Percentiles rank a stretch among this genome's conserved stretches.
Evolutionary conservation across 2,888 invertebrate species (phyloP).

Genomic region (Leucania comma): DNA sequence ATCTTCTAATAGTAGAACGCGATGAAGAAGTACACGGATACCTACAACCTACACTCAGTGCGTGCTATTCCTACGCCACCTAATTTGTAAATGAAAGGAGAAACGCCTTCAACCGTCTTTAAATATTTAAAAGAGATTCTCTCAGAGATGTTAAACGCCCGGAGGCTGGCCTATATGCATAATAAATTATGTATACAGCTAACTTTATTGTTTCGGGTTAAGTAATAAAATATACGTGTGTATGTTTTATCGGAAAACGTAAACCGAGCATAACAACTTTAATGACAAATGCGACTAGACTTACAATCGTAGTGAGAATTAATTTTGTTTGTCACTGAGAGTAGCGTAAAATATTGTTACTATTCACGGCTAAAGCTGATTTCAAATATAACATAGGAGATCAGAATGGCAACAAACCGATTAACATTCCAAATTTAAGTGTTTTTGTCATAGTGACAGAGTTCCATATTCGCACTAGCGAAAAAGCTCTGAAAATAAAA

Average conservation of each 20-base stretch:
- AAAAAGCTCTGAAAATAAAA: no score
- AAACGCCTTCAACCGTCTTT: constrained; percentile 64
- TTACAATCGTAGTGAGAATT: constrained; percentile 22
- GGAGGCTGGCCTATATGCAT: constrained; percentile 70
- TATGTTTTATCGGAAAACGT: constrained; percentile 51
- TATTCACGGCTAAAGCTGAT: not conserved
- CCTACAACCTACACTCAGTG: constrained; percentile 4
- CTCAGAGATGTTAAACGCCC: constrained; percentile 68
- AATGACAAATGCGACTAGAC: constrained; percentile 41
- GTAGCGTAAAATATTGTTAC: constrained; percentile 2
- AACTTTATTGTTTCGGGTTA: constrained; percentile 63
- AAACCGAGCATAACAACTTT: constrained; percentile 36
- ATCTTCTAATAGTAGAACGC: not conserved
- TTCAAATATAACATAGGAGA: no score
- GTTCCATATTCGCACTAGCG: no score
- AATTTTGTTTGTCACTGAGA: not conserved
- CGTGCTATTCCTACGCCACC: constrained; percentile 35
- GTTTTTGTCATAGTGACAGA: no score
- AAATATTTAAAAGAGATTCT: constrained; percentile 75
- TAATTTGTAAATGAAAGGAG: constrained; percentile 70
- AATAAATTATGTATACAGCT: constrained; percentile 72
- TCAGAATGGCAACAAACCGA: no score
- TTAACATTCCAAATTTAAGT: no score
- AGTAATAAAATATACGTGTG: constrained; percentile 55
- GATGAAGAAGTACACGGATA: not conserved